These are phyloP conservation scores for Agrilus biguttatus DNA, from an alignment of 2,888 invertebrate genomes.

Conservation along the genomic window DNA sequence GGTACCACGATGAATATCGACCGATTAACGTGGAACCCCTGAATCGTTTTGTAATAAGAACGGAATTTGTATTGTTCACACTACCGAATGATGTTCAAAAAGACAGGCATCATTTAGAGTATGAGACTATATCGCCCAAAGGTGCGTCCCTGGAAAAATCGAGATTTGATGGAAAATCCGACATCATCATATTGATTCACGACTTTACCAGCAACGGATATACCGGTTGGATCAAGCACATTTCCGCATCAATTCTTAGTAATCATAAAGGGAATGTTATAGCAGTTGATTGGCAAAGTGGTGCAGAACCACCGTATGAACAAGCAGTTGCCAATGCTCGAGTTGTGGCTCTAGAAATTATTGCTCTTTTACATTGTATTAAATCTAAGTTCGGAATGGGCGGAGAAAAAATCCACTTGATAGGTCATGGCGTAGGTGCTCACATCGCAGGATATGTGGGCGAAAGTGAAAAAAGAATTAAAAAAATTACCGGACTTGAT, in stretches of 20 bases:
- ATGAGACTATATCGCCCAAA: too few relatives aligned
- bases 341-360: constrained; percentile 38
- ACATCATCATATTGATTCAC: constrained; percentile 26
- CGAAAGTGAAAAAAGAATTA: constrained; percentile 19
- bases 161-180: constrained; percentile 6
- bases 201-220: constrained; percentile 32
- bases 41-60: constrained; percentile 27
- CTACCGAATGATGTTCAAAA: too few relatives aligned
- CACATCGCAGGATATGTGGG: constrained; percentile 39
- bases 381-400: constrained; percentile 7
- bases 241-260: constrained; percentile 13
- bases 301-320: constrained; percentile 37
- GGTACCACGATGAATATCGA: constrained; percentile 25
- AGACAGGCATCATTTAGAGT: too few relatives aligned
- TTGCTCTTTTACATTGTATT: constrained; percentile 17
- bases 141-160: too few relatives aligned
- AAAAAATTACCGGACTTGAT: constrained; percentile 37
- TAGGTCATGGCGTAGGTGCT: constrained; percentile 38
- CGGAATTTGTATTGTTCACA: constrained; percentile 22
- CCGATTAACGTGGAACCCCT: constrained; percentile 27
- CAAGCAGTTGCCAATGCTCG: constrained; percentile 43
- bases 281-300: constrained; percentile 38
- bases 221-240: constrained; percentile 29
- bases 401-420: constrained; percentile 28
- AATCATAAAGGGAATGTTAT: constrained; percentile 27